Conservation (phyloP, 2,113 vertebrate species). For the Candoia aspera region DNA sequence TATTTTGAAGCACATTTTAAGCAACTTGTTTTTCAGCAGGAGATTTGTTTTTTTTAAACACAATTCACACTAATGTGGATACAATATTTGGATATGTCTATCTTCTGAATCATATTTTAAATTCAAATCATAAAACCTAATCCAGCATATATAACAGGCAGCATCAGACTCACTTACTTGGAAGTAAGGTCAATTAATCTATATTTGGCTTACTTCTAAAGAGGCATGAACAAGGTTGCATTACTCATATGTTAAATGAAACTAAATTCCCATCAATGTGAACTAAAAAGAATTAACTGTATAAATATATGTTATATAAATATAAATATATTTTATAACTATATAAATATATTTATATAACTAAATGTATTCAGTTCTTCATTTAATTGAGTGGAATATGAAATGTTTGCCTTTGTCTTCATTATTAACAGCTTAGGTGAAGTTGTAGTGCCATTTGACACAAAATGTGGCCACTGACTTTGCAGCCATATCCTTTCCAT, state of each 20-base stretch:
- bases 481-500: neutral
- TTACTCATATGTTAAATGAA: neutral
- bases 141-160: neutral
- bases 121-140: neutral
- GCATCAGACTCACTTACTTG: neutral
- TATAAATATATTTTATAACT: neutral
- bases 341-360: neutral
- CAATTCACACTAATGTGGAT: neutral
- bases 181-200: neutral
- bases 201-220: neutral
- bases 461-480: neutral
- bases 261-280: neutral
- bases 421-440: neutral
- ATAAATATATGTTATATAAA: neutral
- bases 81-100: neutral
- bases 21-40: neutral
- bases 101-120: neutral
- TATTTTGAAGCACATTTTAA: neutral
- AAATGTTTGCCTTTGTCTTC: neutral
- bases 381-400: neutral
- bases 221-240: neutral
- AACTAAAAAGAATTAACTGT: neutral
- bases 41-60: neutral
- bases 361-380: neutral
- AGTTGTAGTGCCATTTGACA: neutral